These are phyloP conservation scores for Tragelaphus imberbis DNA, from an alignment of 2,113 vertebrate species.

Conservation along the genomic window DNA sequence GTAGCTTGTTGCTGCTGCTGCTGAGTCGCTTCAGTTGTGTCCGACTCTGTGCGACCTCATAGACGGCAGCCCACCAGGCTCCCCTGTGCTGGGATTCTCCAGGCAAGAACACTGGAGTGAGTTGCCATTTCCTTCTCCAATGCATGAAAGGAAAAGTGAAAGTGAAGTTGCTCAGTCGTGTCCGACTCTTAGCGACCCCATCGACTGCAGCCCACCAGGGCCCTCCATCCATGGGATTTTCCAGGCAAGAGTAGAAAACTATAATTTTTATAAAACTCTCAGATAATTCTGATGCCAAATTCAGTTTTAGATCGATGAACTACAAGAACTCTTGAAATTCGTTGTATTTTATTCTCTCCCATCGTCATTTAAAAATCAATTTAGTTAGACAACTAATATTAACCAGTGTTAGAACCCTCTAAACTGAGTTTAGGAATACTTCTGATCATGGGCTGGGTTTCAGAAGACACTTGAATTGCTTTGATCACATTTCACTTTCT, in stretches of 20 bases:
- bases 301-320: not conserved
- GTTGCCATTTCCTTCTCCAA: too few relatives aligned
- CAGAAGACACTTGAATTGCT: not conserved
- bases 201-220: too few relatives aligned
- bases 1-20: not conserved
- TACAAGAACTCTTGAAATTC: not conserved
- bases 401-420: not conserved
- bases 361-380: not conserved
- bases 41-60: too few relatives aligned
- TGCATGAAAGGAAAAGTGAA: too few relatives aligned
- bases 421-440: not conserved
- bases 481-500: not conserved
- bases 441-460: not conserved
- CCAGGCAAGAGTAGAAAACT: not conserved
- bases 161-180: too few relatives aligned
- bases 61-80: too few relatives aligned
- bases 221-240: too few relatives aligned
- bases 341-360: not conserved
- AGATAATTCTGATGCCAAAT: not conserved
- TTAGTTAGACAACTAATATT: not conserved
- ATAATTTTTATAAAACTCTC: not conserved
- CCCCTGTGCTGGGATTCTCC: too few relatives aligned
- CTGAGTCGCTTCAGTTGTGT: too few relatives aligned
- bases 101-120: too few relatives aligned
- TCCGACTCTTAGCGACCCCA: too few relatives aligned